phyloP scores from a whole-genome alignment of 2,888 invertebrate genomes.

The Pachydiplax longipennis region DNA sequence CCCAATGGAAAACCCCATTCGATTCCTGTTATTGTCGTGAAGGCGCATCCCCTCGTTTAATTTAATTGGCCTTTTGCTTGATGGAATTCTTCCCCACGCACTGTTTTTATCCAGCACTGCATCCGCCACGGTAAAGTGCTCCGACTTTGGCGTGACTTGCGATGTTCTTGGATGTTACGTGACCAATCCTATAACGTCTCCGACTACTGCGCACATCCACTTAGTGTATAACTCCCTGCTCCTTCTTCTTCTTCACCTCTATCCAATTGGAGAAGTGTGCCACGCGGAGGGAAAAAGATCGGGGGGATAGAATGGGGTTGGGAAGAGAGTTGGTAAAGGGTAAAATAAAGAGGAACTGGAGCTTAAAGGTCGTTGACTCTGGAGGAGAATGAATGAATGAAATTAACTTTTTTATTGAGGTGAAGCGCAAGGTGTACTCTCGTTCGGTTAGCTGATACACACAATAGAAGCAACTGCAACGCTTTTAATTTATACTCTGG shows the following conservation, averaged over 20 bases:
- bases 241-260: not conserved
- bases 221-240: not conserved
- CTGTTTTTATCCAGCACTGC: not conserved
- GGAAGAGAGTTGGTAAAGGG: too few species aligned
- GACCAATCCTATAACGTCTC: not conserved
- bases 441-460: too few species aligned
- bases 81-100: not conserved
- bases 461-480: too few species aligned
- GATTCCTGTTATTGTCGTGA: too few species aligned
- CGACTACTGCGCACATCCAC: not conserved
- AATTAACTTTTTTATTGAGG: too few species aligned
- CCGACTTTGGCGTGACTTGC: not conserved
- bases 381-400: too few species aligned
- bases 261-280: not conserved
- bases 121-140: not conserved
- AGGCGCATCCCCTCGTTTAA: not conserved
- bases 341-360: too few species aligned
- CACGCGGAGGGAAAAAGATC: not conserved
- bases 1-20: too few species aligned
- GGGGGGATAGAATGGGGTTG: too few species aligned
- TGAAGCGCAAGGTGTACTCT: too few species aligned
- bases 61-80: not conserved
- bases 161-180: not conserved
- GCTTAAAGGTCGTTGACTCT: too few species aligned
- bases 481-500: too few species aligned